Conservation (phyloP, 2,888 invertebrate species). For the Coelinius sp. region DNA sequence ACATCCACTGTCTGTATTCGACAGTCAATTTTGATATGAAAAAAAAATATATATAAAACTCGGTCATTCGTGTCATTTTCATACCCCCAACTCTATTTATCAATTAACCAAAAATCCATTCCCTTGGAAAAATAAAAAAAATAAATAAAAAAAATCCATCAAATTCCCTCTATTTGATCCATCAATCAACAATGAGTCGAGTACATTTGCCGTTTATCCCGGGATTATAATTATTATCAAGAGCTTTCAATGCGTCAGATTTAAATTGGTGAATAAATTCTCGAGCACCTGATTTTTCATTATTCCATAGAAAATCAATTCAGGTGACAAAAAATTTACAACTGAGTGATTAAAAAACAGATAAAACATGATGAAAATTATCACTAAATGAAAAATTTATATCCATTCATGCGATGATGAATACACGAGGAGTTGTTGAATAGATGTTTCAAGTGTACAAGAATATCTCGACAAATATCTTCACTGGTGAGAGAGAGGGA, state of each 20-base stretch:
- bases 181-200: background rate
- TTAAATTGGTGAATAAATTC: background rate
- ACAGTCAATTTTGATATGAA: constrained; percentile 10
- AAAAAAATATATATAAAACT: background rate
- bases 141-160: background rate
- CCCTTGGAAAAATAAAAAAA: background rate
- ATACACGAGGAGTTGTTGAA: constrained; percentile 2
- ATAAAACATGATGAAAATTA: background rate
- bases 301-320: background rate
- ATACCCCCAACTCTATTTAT: background rate
- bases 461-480: constrained; percentile 9
- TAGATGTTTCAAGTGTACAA: constrained; percentile 22
- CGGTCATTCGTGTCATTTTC: constrained; percentile 1
- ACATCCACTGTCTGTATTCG: constrained; percentile 20
- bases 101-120: background rate
- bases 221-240: background rate
- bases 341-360: background rate
- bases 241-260: background rate
- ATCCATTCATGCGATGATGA: constrained; percentile 11
- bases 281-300: background rate
- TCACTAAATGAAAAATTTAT: background rate
- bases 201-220: background rate
- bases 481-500: background rate
- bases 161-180: background rate
- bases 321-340: background rate